Evolutionary conservation across 2,797 vertebrate genomes (phyloP).

Genomic region (Microctenopoma steveboyesi): DNA sequence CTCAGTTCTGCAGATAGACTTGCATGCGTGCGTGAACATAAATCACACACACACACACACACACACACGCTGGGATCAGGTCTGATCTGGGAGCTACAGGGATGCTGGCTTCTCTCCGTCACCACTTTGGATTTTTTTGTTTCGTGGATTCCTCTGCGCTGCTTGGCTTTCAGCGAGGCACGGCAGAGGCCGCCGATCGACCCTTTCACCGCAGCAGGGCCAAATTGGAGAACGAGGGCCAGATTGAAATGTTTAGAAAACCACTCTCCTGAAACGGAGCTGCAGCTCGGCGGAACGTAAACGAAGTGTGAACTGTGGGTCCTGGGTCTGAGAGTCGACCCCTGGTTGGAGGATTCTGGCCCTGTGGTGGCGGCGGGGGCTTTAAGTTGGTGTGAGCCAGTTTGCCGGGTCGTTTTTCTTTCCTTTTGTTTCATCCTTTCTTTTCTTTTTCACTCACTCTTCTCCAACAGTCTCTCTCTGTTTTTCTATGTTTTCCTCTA

Average conservation of each 20-base stretch:
- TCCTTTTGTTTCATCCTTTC: background rate
- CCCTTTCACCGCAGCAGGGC: slow-evolving; percentile 58
- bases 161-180: slow-evolving; percentile 12
- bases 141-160: slow-evolving; percentile 29
- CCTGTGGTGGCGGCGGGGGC: slow-evolving; percentile 47
- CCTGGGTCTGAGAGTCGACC: slow-evolving; percentile 4
- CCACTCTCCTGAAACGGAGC: slow-evolving; percentile 23
- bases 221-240: slow-evolving; percentile 52
- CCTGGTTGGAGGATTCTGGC: slow-evolving; percentile 37
- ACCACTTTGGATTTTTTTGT: slow-evolving; percentile 30
- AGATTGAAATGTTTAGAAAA: slow-evolving; percentile 27
- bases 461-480: slow-evolving; percentile 11
- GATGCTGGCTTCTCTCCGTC: slow-evolving; percentile 44
- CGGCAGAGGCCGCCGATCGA: slow-evolving; percentile 38
- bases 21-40: slow-evolving; percentile 44
- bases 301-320: slow-evolving; percentile 26
- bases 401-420: slow-evolving; percentile 63
- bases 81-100: slow-evolving; percentile 63
- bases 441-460: slow-evolving; percentile 12
- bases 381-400: slow-evolving; percentile 80
- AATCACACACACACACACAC: slow-evolving; percentile 29
- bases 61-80: slow-evolving; percentile 75
- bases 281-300: slow-evolving; percentile 19
- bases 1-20: slow-evolving; percentile 17
- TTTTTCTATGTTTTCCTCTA: slow-evolving; percentile 5